phyloP scores from a whole-genome alignment of 1,140 invertebrate genomes.

The Drosophila bifasciata region DNA sequence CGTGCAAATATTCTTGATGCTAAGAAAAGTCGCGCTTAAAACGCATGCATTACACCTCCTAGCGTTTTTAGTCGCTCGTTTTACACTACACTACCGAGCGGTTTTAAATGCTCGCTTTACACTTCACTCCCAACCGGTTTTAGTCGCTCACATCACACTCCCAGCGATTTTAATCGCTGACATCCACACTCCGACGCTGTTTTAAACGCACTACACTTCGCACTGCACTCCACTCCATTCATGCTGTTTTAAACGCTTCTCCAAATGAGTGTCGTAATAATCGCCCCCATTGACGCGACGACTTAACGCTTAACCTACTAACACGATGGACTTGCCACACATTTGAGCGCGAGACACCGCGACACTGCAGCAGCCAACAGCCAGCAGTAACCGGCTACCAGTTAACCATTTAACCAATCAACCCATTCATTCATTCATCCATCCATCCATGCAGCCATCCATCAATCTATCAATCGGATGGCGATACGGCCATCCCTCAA shows the following conservation, averaged over 20 bases:
- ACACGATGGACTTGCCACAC: constrained; percentile 43
- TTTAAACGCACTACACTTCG: too few species aligned
- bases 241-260: constrained; percentile 35
- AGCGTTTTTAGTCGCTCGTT: too few species aligned
- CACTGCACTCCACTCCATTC: constrained; percentile 9
- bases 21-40: too few species aligned
- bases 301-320: constrained; percentile 70
- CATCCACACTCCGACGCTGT: too few species aligned
- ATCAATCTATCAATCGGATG: constrained; percentile 38
- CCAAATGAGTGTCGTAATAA: constrained; percentile 48
- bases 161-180: too few species aligned
- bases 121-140: too few species aligned
- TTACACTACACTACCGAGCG: too few species aligned
- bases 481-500: constrained; percentile 49
- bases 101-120: too few species aligned
- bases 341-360: constrained; percentile 12
- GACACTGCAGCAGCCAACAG: neutral
- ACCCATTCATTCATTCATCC: too few species aligned
- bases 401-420: constrained; percentile 52
- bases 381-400: neutral
- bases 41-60: too few species aligned
- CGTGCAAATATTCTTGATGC: neutral
- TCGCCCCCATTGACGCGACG: constrained; percentile 8
- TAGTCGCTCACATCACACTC: too few species aligned
- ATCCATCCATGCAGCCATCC: constrained; percentile 20